Evolutionary conservation across 2,113 vertebrate species (phyloP).

Genomic region (Anhinga rufa): DNA sequence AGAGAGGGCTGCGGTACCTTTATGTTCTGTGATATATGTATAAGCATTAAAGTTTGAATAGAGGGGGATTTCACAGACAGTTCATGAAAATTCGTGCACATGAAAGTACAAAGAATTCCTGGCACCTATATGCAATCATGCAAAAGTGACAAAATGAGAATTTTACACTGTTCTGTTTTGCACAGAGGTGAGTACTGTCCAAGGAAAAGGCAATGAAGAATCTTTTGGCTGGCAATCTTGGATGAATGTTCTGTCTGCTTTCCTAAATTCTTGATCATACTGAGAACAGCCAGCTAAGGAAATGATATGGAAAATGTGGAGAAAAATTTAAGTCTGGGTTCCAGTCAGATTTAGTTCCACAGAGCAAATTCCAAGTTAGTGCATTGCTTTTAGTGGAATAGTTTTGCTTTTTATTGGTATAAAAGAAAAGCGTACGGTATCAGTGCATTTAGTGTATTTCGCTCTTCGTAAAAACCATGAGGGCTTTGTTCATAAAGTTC

Average conservation of each 20-base stretch:
- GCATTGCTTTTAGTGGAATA: not conserved
- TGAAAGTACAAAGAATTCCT: not conserved
- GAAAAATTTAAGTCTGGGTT: not conserved
- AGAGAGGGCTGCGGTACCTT: not conserved
- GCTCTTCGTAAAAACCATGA: not conserved
- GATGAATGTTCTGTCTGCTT: not conserved
- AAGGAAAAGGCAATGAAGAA: not conserved
- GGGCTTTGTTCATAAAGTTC: not conserved
- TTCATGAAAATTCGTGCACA: not conserved
- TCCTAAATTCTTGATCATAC: not conserved
- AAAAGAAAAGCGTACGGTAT: not conserved
- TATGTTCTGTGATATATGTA: not conserved
- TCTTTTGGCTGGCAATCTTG: not conserved
- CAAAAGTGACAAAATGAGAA: not conserved
- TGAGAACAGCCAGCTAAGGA: not conserved
- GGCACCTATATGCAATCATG: not conserved
- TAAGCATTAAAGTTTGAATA: not conserved
- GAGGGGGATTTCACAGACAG: not conserved
- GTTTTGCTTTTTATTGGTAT: not conserved
- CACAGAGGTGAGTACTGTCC: not conserved
- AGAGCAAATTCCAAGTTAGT: not conserved
- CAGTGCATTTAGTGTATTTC: not conserved
- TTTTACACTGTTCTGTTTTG: not conserved
- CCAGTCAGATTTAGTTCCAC: not conserved
- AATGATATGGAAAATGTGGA: not conserved